Evolutionary conservation across 2,888 invertebrate species (phyloP), one percentile per base, ranked within the genome.

Genomic region (Drosophila ezoana): DNA sequence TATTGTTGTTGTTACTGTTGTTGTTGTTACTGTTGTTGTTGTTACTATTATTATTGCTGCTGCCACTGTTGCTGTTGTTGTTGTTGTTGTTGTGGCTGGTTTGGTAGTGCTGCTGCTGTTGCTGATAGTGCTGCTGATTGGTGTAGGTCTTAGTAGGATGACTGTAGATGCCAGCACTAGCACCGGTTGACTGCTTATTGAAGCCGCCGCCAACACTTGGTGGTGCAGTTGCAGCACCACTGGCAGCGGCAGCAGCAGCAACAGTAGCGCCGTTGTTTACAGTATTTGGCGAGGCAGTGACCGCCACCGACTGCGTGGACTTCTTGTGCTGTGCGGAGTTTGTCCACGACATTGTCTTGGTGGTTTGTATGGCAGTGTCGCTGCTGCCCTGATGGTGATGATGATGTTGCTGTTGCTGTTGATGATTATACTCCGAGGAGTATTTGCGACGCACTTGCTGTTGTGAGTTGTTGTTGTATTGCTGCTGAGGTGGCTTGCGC

Each of bases 311-410:
- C 45, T 92, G 65, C 90, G 93, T 92, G 38, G 90, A 90, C 68
- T 92, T 92, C 91, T 65, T 94, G 91, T 85, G 93, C 92, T 61
- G 94, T 91, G 90, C 79, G 0, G 92, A 91, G 92, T 76, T 92
- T 90, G 93, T 74, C 93, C 90, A 66, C 92, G 93, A 86, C 93
- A 93, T 62, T 89, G 90, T 81, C 49, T 91, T 91, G 47, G 90
- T 86, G 43, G 83, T 89, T 71, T 81, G 90, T 41, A 76, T 87
- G 72, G 71, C 83, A 47, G 79, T 78, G 56, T 80, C 87, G 63
- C 69, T 88, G 79, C 62, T 89, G 65, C 66, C 82, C 65, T 62
- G 86, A 66, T 68, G 85, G 65, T 62, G 79, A 58, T 44, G 75
- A 68, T 56, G 75, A 54, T 52, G 56, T 10, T 56, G 60, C 60